phyloP scores from a whole-genome alignment of 2,113 vertebrate genomes.

The Agapornis roseicollis region DNA sequence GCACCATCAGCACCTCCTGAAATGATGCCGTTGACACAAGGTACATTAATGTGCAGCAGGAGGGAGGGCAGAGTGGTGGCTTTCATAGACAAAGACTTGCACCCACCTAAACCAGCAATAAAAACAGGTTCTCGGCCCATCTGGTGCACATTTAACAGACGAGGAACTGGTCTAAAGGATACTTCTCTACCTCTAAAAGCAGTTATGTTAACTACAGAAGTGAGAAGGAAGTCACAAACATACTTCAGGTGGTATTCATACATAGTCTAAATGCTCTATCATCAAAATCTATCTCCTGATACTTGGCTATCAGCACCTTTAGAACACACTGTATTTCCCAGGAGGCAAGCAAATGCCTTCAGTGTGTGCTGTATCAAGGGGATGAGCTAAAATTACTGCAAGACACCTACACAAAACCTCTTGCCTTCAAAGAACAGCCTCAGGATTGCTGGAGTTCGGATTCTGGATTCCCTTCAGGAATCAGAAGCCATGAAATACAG shows the following conservation, averaged over 20 bases:
- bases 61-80: not conserved
- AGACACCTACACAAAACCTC: not conserved
- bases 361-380: not conserved
- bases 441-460: not conserved
- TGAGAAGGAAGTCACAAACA: not conserved
- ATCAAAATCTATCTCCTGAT: not conserved
- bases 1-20: no score
- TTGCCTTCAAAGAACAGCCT: not conserved
- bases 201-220: not conserved
- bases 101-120: not conserved
- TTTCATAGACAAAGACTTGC: no score
- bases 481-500: not conserved
- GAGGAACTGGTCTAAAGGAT: not conserved
- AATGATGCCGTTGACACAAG: fast-evolving
- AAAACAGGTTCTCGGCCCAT: not conserved
- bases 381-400: not conserved
- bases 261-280: fast-evolving
- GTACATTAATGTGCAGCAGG: fast-evolving
- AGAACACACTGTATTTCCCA: fast-evolving
- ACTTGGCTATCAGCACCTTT: no score
- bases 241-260: not conserved
- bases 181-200: not conserved
- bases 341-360: not conserved
- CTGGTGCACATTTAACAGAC: not conserved
- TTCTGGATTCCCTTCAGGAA: not conserved